Conservation (phyloP, 2,797 vertebrate genomes). For the Esox masquinongy region DNA sequence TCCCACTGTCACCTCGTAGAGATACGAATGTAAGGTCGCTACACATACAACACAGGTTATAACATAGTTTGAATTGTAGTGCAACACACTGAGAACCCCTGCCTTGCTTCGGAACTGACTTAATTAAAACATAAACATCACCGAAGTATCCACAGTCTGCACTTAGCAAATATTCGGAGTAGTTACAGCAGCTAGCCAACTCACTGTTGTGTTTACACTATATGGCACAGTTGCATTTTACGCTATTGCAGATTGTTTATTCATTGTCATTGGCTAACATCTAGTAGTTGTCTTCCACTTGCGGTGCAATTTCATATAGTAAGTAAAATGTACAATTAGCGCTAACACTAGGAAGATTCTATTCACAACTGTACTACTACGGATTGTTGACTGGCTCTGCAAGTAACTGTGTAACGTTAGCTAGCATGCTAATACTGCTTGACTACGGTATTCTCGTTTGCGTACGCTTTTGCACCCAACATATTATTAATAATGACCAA, state of each 20-base stretch:
- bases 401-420: background rate
- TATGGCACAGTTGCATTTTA: background rate
- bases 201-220: background rate
- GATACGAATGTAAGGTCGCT: no score
- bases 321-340: background rate
- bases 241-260: background rate
- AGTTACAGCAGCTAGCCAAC: background rate
- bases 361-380: no score
- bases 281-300: background rate
- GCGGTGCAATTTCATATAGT: background rate
- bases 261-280: background rate
- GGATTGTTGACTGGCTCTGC: background rate
- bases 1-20: no score
- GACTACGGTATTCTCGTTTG: background rate
- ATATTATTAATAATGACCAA: background rate
- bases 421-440: background rate
- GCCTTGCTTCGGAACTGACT: no score
- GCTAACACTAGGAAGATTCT: background rate
- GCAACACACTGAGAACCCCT: no score
- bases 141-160: no score
- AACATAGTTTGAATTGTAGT: no score
- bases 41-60: no score
- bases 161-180: no score
- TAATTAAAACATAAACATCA: no score
- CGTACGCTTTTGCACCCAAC: fast-evolving